Conservation (phyloP, 1,140 invertebrate species). For the Apis laboriosa region DNA sequence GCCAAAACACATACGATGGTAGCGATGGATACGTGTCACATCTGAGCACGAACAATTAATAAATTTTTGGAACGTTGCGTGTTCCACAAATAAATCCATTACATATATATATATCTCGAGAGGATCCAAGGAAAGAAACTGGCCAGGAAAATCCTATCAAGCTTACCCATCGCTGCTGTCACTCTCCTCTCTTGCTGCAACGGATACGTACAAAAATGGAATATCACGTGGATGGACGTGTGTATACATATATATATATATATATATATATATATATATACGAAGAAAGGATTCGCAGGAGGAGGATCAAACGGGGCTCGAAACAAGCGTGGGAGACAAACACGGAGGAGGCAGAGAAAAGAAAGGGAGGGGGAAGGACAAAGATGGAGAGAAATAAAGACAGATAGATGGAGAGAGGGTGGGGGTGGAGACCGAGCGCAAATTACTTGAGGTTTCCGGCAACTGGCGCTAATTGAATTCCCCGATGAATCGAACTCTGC, state of each 20-base stretch:
- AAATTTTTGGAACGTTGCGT: too few species aligned
- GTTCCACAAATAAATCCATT: too few species aligned
- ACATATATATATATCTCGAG: too few species aligned
- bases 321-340: slow-evolving; percentile 14
- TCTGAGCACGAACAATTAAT: too few species aligned
- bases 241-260: slow-evolving; percentile 3
- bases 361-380: not conserved
- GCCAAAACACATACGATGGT: too few species aligned
- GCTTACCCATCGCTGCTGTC: not conserved
- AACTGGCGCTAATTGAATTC: slow-evolving; percentile 79
- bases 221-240: not conserved
- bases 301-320: slow-evolving; percentile 22
- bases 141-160: not conserved
- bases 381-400: slow-evolving; percentile 8
- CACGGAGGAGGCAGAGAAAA: too few species aligned
- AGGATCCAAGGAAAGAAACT: too few species aligned
- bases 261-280: slow-evolving; percentile 2
- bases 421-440: slow-evolving; percentile 63
- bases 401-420: not conserved
- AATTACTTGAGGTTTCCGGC: slow-evolving; percentile 79
- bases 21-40: too few species aligned
- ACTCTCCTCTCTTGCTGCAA: too few species aligned
- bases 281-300: not conserved
- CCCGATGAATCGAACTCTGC: slow-evolving; percentile 77
- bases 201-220: not conserved